phyloP scores from a whole-genome alignment of 2,888 invertebrate genomes.

The Lymantria dispar region DNA sequence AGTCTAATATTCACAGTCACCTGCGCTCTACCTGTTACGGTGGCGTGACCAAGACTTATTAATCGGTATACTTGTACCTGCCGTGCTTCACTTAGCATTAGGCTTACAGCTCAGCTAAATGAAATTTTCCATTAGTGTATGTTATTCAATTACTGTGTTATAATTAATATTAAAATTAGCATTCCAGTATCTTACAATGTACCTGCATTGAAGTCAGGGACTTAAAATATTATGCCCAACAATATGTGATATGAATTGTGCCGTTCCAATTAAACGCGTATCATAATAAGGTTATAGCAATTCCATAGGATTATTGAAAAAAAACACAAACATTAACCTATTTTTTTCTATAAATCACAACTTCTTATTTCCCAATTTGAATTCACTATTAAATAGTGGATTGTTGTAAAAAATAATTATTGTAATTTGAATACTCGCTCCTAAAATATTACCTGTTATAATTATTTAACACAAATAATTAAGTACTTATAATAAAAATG shows the following conservation, averaged over 20 bases:
- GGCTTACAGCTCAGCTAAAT: too few relatives aligned
- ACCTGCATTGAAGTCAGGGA: slow-evolving; percentile 11
- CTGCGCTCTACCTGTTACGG: too few relatives aligned
- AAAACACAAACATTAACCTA: slow-evolving; percentile 6
- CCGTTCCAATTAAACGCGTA: slow-evolving; percentile 17
- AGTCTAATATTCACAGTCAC: too few relatives aligned
- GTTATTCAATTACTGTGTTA: too few relatives aligned
- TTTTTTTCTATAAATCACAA: too few relatives aligned
- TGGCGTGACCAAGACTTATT: too few relatives aligned
- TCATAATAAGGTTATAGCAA: slow-evolving; percentile 10
- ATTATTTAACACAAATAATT: slow-evolving; percentile 25
- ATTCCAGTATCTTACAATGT: slow-evolving; percentile 17
- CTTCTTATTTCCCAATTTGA: slow-evolving; percentile 18
- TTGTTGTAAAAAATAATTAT: slow-evolving; percentile 24
- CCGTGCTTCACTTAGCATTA: too few relatives aligned
- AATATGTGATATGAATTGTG: slow-evolving; percentile 35
- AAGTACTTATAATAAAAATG: slow-evolving; percentile 26
- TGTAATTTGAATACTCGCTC: slow-evolving; percentile 54
- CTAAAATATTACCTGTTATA: slow-evolving; percentile 36
- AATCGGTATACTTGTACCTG: too few relatives aligned
- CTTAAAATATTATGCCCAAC: slow-evolving; percentile 8
- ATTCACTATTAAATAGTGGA: slow-evolving; percentile 57
- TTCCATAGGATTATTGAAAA: slow-evolving; percentile 8
- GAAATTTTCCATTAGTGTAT: too few relatives aligned
- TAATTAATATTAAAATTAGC: slow-evolving; percentile 1